These are phyloP conservation scores for Procambarus virginalis DNA, from an alignment of 1,140 invertebrate genomes.

Conservation along the genomic window DNA sequence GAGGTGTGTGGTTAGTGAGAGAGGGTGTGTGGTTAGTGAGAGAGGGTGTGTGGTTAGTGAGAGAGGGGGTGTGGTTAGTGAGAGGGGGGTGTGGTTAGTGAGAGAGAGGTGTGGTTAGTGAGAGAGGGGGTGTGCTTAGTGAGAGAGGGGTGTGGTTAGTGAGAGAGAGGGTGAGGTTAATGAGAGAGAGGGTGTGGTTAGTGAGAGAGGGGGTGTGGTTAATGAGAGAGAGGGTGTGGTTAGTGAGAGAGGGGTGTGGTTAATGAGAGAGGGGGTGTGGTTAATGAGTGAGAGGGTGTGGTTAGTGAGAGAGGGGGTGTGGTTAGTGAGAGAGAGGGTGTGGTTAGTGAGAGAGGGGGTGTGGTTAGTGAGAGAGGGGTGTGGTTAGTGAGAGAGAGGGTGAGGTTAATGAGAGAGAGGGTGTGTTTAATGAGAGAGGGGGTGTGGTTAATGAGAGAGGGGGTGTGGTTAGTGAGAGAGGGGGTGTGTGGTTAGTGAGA, in stretches of 20 bases:
- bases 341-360: neutral
- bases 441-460: neutral
- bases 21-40: too few species aligned
- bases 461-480: too few species aligned
- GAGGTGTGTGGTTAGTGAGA: too few species aligned
- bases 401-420: neutral
- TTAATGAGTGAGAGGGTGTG: neutral
- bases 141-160: neutral
- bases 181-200: too few species aligned
- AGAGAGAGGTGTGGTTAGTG: neutral
- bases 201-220: neutral
- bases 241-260: too few species aligned
- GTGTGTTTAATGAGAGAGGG: neutral
- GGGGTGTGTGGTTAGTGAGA: neutral
- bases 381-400: neutral
- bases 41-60: neutral
- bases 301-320: too few species aligned
- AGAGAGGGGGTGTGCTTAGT: too few species aligned
- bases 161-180: neutral
- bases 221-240: neutral
- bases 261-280: too few species aligned
- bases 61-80: neutral
- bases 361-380: too few species aligned
- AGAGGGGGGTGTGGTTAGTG: too few species aligned
- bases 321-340: neutral